phyloP scores from a whole-genome alignment of 2,888 invertebrate genomes.

The Ophion ventricosus region DNA sequence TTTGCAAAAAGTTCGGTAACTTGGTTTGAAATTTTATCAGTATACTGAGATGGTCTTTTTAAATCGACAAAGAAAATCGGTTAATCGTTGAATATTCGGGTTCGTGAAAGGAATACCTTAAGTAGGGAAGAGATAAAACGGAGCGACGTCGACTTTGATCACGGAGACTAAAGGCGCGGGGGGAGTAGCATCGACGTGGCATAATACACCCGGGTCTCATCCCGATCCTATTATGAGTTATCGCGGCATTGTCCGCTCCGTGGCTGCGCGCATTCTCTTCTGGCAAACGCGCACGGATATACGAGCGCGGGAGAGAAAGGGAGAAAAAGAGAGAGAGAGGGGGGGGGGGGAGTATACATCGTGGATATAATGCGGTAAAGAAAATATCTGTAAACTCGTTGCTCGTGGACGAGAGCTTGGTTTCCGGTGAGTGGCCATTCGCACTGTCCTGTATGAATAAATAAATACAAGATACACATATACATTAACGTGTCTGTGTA shows the following conservation, averaged over 20 bases:
- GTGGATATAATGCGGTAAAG: slow-evolving; percentile 58
- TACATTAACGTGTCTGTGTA: neutral
- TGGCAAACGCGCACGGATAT: neutral
- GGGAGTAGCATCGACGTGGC: slow-evolving; percentile 77
- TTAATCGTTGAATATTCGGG: too few species aligned
- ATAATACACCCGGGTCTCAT: slow-evolving; percentile 72
- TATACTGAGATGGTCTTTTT: too few species aligned
- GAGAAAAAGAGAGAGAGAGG: neutral
- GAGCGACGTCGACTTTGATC: slow-evolving; percentile 63
- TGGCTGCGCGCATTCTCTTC: slow-evolving; percentile 24
- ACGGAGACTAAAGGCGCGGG: slow-evolving; percentile 78
- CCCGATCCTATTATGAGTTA: slow-evolving; percentile 82
- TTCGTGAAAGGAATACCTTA: neutral
- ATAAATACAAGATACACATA: slow-evolving; percentile 21
- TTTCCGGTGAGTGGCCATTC: slow-evolving; percentile 63
- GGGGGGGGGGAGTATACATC: slow-evolving; percentile 4
- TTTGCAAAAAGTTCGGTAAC: too few species aligned
- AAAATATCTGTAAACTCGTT: slow-evolving; percentile 59
- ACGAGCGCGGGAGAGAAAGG: neutral
- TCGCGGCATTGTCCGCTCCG: slow-evolving; percentile 78
- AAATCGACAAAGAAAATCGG: neutral
- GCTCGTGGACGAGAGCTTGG: slow-evolving; percentile 46
- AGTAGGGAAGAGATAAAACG: slow-evolving; percentile 18
- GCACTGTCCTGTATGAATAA: slow-evolving; percentile 48
- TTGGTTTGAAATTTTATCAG: too few species aligned